Evolutionary conservation across 2,888 invertebrate species (phyloP).

Genomic region (Hypselothyrea guttata): DNA sequence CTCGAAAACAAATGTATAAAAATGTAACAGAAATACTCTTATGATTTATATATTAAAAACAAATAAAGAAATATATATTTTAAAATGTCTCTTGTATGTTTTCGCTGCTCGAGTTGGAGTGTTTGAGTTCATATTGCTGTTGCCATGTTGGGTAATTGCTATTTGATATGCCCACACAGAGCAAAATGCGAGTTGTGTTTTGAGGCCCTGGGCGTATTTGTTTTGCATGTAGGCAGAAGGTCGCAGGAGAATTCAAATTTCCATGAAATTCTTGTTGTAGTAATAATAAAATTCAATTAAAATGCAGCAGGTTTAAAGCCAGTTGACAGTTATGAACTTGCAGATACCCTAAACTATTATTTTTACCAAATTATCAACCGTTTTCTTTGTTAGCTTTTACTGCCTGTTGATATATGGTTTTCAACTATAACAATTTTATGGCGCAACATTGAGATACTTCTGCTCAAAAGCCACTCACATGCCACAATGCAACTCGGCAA

Average conservation of each 20-base stretch:
- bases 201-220: slow-evolving; percentile 30
- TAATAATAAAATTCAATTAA: slow-evolving; percentile 45
- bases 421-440: too few relatives aligned
- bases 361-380: too few relatives aligned
- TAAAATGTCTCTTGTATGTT: slow-evolving; percentile 10
- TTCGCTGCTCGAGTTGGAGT: slow-evolving; percentile 1
- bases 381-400: too few relatives aligned
- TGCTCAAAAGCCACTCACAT: slow-evolving; percentile 22
- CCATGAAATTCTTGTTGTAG: slow-evolving; percentile 34
- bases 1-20: slow-evolving; percentile 5
- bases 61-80: slow-evolving; percentile 5
- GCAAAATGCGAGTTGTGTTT: not conserved
- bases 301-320: not conserved
- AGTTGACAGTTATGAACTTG: not conserved
- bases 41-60: slow-evolving; percentile 21
- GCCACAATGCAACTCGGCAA: slow-evolving; percentile 25
- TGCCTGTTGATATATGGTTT: too few relatives aligned
- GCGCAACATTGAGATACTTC: slow-evolving; percentile 56
- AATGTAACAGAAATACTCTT: not conserved
- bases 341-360: slow-evolving; percentile 9
- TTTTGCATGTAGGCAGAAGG: slow-evolving; percentile 14
- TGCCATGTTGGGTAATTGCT: slow-evolving; percentile 35
- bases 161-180: slow-evolving; percentile 33
- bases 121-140: slow-evolving; percentile 6
- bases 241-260: slow-evolving; percentile 24